Percentiles rank a stretch among this genome's conserved stretches.
Evolutionary conservation across 2,888 invertebrate species (phyloP).

Genomic region (Noctua pronuba): DNA sequence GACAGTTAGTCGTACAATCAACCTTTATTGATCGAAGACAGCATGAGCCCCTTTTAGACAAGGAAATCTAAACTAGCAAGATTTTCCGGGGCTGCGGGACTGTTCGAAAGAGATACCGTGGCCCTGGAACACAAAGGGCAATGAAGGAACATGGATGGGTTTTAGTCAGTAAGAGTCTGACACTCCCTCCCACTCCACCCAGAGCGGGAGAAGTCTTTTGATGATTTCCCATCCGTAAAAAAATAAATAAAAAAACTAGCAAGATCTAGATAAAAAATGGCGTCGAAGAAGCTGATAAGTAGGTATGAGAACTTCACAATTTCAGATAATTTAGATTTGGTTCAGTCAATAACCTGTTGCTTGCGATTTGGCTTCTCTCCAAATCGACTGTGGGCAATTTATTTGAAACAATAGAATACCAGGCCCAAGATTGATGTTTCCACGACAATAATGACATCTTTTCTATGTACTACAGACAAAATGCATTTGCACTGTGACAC

Average conservation of each 20-base stretch:
- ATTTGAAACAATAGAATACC: conserved; percentile 36
- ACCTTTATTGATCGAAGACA: not conserved
- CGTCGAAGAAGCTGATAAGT: conserved; percentile 34
- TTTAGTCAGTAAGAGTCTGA: too few species aligned
- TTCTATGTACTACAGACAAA: conserved; percentile 31
- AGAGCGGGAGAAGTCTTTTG: too few species aligned
- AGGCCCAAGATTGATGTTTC: not conserved
- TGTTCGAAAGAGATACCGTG: too few species aligned
- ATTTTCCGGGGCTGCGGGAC: too few species aligned
- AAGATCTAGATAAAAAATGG: conserved; percentile 36
- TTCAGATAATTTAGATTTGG: conserved; percentile 43
- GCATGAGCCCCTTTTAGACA: not conserved
- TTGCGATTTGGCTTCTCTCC: conserved; percentile 45
- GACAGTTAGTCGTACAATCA: not conserved
- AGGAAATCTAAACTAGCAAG: conserved; percentile 24
- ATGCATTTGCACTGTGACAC: conserved; percentile 23
- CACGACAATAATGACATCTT: conserved; percentile 25
- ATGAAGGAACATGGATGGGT: too few species aligned
- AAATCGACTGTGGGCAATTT: conserved; percentile 24
- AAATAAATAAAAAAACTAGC: too few species aligned
- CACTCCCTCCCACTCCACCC: too few species aligned
- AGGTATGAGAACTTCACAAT: conserved; percentile 27
- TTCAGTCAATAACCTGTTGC: conserved; percentile 51
- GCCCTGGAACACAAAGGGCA: too few species aligned
- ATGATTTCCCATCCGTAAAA: too few species aligned